Percentiles rank a stretch among this genome's conserved stretches.
These are phyloP conservation scores for Falco punctatus DNA, from an alignment of 2,113 vertebrate species.

Conservation along the genomic window DNA sequence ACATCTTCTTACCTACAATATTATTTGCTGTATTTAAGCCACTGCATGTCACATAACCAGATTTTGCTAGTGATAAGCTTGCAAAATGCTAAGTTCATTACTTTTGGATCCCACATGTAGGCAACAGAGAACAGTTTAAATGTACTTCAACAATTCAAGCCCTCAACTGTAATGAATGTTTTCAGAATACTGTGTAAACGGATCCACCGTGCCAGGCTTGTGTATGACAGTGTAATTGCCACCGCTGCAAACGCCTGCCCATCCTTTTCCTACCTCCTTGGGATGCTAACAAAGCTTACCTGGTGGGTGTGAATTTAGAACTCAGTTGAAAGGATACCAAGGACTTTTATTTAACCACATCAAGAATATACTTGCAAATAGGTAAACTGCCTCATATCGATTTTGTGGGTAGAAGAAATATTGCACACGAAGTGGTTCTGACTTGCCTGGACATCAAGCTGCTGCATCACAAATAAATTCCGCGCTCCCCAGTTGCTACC, in stretches of 20 bases:
- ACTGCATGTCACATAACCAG: not conserved
- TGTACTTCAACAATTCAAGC: not conserved
- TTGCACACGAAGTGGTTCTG: rapidly evolving
- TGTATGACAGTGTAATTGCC: too few species aligned
- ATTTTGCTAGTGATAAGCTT: not conserved
- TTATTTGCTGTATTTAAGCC: not conserved
- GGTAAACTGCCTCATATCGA: not conserved
- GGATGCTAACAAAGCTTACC: not conserved
- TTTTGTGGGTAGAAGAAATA: rapidly evolving
- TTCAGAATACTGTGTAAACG: not conserved
- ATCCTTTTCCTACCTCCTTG: not conserved
- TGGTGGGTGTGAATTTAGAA: not conserved
- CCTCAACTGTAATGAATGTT: not conserved
- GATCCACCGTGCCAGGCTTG: not conserved
- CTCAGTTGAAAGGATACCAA: not conserved
- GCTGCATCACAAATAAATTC: not conserved
- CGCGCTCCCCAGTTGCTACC: not conserved
- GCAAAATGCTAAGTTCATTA: not conserved
- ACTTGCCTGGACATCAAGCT: not conserved
- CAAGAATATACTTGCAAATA: not conserved
- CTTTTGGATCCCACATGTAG: not conserved
- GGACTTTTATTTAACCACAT: not conserved
- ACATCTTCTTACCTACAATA: not conserved
- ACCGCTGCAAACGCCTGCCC: not conserved
- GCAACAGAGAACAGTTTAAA: not conserved